phyloP scores from a whole-genome alignment of 2,113 vertebrate genomes.

The Chloebia gouldiae region DNA sequence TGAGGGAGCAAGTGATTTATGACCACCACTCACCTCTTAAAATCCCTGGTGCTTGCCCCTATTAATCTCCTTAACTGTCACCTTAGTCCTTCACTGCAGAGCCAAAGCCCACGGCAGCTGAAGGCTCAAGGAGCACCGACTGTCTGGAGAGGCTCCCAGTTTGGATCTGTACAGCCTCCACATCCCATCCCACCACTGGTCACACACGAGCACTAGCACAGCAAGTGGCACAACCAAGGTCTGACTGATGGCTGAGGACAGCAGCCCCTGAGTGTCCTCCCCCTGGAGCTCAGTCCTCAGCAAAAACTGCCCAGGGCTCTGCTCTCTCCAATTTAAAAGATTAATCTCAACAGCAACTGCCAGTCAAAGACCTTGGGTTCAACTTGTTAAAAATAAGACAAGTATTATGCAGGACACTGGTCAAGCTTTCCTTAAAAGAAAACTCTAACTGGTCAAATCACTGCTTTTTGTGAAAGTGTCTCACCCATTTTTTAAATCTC shows the following conservation, averaged over 20 bases:
- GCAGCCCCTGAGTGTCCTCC: not conserved
- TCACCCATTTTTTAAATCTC: not conserved
- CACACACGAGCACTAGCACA: not conserved
- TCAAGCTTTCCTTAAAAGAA: not conserved
- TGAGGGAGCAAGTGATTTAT: not conserved
- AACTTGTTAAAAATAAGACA: not conserved
- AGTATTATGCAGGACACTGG: not conserved
- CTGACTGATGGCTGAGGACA: not conserved
- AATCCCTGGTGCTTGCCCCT: not conserved
- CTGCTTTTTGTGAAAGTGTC: not conserved
- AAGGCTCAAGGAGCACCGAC: not conserved
- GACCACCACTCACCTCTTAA: not conserved
- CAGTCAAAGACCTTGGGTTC: not conserved
- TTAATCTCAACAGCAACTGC: not conserved
- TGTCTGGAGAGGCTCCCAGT: not conserved
- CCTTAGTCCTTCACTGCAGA: not conserved
- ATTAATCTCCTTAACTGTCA: not conserved
- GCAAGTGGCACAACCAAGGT: not conserved
- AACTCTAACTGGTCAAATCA: not conserved
- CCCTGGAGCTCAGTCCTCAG: not conserved
- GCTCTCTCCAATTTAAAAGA: not conserved
- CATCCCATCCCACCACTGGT: not conserved
- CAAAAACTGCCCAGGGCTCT: not conserved
- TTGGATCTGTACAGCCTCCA: not conserved
- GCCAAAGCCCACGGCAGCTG: not conserved